Evolutionary conservation across 2,888 invertebrate species (phyloP).

Genomic region (Erannis defoliaria): DNA sequence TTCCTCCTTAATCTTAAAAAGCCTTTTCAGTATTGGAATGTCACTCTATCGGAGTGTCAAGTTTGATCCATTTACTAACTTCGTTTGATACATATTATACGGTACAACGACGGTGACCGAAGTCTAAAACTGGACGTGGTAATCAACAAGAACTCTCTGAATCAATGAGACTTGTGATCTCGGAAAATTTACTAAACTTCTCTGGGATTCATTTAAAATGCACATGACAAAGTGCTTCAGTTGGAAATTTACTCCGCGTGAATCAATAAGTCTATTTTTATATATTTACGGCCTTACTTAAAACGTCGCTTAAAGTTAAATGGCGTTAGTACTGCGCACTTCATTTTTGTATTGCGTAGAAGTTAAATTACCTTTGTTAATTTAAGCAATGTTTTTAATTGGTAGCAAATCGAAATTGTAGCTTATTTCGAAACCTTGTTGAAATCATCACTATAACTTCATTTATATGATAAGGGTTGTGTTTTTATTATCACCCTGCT

Average conservation of each 20-base stretch:
- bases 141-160: not conserved
- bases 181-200: slow-evolving; percentile 2
- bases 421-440: too few relatives aligned
- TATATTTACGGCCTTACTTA: too few relatives aligned
- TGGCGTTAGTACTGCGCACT: too few relatives aligned
- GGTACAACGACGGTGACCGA: not conserved
- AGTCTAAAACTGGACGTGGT: slow-evolving; percentile 5
- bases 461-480: too few relatives aligned
- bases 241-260: not conserved
- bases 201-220: not conserved
- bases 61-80: slow-evolving; percentile 49
- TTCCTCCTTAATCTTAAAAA: slow-evolving; percentile 51
- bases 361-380: too few relatives aligned
- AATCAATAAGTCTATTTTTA: not conserved
- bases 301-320: too few relatives aligned
- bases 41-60: slow-evolving; percentile 44
- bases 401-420: too few relatives aligned
- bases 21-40: slow-evolving; percentile 41
- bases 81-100: slow-evolving; percentile 31
- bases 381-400: too few relatives aligned
- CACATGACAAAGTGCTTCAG: not conserved
- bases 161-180: slow-evolving; percentile 1
- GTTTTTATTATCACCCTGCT: too few relatives aligned
- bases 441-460: too few relatives aligned
- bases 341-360: too few relatives aligned